These are phyloP conservation scores for Pavo muticus DNA, from an alignment of 2,113 vertebrate genomes.

Conservation along the genomic window DNA sequence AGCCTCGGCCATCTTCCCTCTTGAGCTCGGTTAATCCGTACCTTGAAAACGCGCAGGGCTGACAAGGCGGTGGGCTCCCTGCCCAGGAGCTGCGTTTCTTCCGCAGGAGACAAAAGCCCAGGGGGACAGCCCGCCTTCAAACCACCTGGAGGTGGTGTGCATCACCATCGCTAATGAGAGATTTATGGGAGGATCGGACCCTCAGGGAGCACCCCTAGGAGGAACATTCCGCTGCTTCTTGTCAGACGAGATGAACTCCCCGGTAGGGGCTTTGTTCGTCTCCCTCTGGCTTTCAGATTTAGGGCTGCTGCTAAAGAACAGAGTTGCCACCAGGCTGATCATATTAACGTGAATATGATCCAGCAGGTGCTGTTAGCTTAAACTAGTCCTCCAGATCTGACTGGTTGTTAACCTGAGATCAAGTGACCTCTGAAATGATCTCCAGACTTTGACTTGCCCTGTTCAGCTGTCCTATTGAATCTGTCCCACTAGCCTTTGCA, in stretches of 20 bases:
- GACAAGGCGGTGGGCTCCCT: neutral
- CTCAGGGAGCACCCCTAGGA: neutral
- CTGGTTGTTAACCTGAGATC: neutral
- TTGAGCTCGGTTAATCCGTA: neutral
- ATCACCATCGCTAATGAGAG: neutral
- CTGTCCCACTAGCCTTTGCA: neutral
- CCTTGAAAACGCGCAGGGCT: neutral
- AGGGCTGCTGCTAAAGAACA: neutral
- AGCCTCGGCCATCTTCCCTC: conserved; percentile 7
- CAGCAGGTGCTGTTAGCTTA: neutral
- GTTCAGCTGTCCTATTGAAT: neutral
- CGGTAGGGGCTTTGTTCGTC: neutral
- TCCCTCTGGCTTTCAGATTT: neutral
- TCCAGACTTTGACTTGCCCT: neutral
- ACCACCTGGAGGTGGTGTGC: neutral
- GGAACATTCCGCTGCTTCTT: neutral
- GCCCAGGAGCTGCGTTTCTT: neutral
- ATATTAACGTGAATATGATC: neutral
- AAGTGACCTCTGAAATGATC: neutral
- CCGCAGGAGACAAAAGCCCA: neutral
- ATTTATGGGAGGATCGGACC: neutral
- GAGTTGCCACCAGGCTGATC: neutral
- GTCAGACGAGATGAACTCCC: neutral
- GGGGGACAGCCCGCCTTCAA: neutral
- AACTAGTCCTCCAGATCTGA: neutral